These are phyloP conservation scores for Hypomecis atomaria DNA, from an alignment of 2,888 invertebrate species.

Conservation along the genomic window DNA sequence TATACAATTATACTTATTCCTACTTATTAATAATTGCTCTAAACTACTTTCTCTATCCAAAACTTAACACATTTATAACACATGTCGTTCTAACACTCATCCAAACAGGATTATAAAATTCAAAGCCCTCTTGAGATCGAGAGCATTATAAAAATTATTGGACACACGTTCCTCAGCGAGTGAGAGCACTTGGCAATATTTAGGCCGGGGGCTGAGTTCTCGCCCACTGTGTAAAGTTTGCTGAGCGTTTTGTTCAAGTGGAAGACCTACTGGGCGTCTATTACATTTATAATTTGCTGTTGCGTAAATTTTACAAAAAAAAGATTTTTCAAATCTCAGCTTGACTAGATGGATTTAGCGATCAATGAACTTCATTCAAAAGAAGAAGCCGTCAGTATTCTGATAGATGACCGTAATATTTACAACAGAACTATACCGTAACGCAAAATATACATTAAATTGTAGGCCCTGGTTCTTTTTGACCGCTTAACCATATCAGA, in stretches of 20 bases:
- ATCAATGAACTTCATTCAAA: too few species aligned
- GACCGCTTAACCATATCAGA: too few species aligned
- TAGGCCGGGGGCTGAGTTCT: conserved; percentile 57
- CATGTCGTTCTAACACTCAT: conserved; percentile 28
- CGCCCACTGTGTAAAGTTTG: conserved; percentile 58
- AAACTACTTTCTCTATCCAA: neutral
- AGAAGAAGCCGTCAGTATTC: too few species aligned
- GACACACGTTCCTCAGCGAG: conserved; percentile 57
- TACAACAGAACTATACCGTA: too few species aligned
- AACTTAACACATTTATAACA: conserved; percentile 23
- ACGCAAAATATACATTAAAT: too few species aligned
- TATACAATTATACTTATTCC: too few species aligned
- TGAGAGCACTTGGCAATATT: conserved; percentile 68
- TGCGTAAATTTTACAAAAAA: neutral
- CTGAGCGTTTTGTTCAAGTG: conserved; percentile 51
- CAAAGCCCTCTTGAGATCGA: conserved; percentile 54
- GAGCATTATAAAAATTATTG: conserved; percentile 74
- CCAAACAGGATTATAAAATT: conserved; percentile 46
- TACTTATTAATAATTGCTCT: too few species aligned
- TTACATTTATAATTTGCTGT: neutral
- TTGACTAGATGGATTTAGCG: too few species aligned
- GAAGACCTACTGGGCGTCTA: conserved; percentile 45
- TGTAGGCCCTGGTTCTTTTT: too few species aligned
- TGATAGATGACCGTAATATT: too few species aligned
- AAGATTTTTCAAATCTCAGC: too few species aligned